Base-by-base conservation (phyloP, 2,888 invertebrate species). In the Panopea generosa region DNA sequence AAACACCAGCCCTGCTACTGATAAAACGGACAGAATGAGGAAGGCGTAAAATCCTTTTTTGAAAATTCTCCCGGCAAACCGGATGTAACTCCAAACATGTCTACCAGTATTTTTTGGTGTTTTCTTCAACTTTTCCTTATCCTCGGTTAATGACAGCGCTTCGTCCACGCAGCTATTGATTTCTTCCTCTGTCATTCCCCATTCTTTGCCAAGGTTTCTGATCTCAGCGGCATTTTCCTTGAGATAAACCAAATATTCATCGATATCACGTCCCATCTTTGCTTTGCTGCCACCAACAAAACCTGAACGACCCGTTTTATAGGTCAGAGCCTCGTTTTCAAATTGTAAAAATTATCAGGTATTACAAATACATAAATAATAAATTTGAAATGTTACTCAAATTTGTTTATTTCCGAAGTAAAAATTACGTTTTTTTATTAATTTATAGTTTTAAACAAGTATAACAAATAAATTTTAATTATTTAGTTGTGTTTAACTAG, bases 131-230 rank as follows among this genome's bases (percentile, higher is more conserved):
- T 60, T 57, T 53, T 74, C 67, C 20, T 50, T 20, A 22, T 66
- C 27, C 11, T 29, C 56, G 4, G 61, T 55, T 18, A 27, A 22
- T 52, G 77, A 69, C 45, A 87, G 68, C 9, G 80, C 84, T 56
- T 84, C 68, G 6, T 77, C 78, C 22, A 84, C 75, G 60, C 85
- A 87, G 18, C 60, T 55, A 24, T 72, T 65, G 16, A 87, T 84
- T 50, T 85, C 84, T 33, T 82, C 79, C 11, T 84, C 81, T 50
- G 78, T 74, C 69, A 87, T 77, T 20, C 83, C 84, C 83, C 85
- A 84, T 68, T 83, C 68, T 52, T 67, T 76, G 2, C 85, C 86
- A 18, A 84, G 74, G 14, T 70, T 52, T 24, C 77, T 80, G 29
- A 87, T 60, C 72, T 84, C 82, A 14, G 73, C 49, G 16, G 82